Evolutionary conservation across 2,113 vertebrate genomes (phyloP), one percentile per base, ranked within the genome.

Genomic region (Bubo scandiacus): DNA sequence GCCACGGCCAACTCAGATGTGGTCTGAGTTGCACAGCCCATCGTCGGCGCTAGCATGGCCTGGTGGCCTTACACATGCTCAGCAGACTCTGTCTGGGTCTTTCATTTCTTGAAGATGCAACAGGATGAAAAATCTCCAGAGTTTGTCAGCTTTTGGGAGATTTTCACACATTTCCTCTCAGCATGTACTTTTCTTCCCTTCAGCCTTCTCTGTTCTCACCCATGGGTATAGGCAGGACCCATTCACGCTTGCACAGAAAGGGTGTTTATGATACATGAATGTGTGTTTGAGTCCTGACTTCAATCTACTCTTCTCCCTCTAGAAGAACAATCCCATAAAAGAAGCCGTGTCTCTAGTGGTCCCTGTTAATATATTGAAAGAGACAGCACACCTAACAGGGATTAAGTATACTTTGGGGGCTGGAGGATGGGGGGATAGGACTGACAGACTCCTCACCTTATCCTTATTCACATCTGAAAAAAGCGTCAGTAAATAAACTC

Each of bases 21-120:
- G 36, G 9, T 15, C 32, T 5, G 43, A 51, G 9, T 19, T 27
- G 49, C 21, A 25, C 20, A 72, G 54, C 15, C 43, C 36, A 18
- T 30, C 0, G 0, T 3, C 45, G 42, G 23, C 5, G 5, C 30
- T 12, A 2, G 3, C 12, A 2, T 2, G 27, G 30, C 27, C 54
- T 14, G 43, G 12, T 19, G 34, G 32, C 38, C 54, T 32, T 16
- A 9, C 2, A 3, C 6, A 3, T 2, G 1, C 10, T 43, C 9
- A 0, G 14, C 6, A 62, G 18, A 8, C 15, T 27, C 51, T 22
- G 23, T 27, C 47, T 22, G 21, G 0, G 9, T 19, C 52, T 58
- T 43, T 29, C 3, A 4, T 68, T 51, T 75, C 54, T 65, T 90
- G 40, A 78, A 65, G 15, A 7, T 12, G 19, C 7, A n/a, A 54